Conservation (phyloP, 2,888 invertebrate genomes). For the Kryphioiulus occultus region DNA sequence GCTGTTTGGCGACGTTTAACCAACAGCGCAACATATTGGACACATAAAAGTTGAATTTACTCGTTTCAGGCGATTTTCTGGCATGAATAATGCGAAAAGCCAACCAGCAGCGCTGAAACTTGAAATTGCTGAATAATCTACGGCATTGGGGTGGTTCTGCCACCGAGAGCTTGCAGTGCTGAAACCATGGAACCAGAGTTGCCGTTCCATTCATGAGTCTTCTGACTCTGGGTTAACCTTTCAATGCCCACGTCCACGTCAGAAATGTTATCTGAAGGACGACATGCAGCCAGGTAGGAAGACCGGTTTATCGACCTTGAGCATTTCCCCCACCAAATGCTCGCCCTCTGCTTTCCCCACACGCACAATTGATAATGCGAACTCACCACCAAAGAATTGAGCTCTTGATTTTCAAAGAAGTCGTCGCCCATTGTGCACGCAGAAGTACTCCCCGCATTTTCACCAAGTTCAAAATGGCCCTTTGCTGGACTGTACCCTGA, state of each 20-base stretch:
- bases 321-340: not conserved
- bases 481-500: no score
- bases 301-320: slow-evolving; percentile 15
- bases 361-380: not conserved
- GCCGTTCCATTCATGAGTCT: not conserved
- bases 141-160: no score
- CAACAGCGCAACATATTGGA: not conserved
- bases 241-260: not conserved
- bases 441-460: no score
- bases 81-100: not conserved
- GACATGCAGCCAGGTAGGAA: not conserved
- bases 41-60: not conserved
- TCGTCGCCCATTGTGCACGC: not conserved
- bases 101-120: not conserved
- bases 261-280: slow-evolving; percentile 18
- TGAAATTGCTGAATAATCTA: not conserved
- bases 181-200: no score
- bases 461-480: no score
- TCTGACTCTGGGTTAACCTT: not conserved
- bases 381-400: not conserved
- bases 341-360: not conserved
- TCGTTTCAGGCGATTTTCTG: not conserved
- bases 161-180: no score
- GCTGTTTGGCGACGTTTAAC: not conserved
- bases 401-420: not conserved